Conservation (phyloP, 2,888 invertebrate genomes). For the Halictus quadricinctus region DNA sequence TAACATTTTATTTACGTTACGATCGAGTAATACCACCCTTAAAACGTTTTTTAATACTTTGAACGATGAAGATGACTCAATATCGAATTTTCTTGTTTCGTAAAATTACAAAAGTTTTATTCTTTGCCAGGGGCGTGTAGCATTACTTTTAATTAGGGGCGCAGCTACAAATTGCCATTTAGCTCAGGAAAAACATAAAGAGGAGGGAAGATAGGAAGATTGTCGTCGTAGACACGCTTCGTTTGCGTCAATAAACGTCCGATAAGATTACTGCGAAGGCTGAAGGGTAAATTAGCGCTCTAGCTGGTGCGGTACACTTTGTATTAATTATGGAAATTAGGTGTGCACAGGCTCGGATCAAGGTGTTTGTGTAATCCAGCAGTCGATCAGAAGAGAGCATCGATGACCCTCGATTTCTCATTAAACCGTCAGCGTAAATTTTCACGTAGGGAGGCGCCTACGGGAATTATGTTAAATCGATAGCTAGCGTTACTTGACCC, state of each 20-base stretch:
- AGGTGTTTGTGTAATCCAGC: slow-evolving; percentile 16
- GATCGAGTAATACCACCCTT: background rate
- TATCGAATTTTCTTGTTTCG: too few relatives aligned
- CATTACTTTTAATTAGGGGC: background rate
- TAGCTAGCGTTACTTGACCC: slow-evolving; percentile 55
- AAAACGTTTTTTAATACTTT: background rate
- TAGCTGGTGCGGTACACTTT: background rate
- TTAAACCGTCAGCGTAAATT: slow-evolving; percentile 39
- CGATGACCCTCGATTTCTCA: slow-evolving; percentile 14
- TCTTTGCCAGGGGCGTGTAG: background rate
- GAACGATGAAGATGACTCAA: too few relatives aligned
- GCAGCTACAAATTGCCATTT: background rate
- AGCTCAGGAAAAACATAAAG: background rate
- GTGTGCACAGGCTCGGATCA: background rate
- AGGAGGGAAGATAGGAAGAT: background rate
- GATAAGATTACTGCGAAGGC: background rate
- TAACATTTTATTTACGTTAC: too few relatives aligned
- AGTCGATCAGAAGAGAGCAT: slow-evolving; percentile 12
- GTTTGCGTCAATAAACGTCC: background rate
- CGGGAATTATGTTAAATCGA: slow-evolving; percentile 50
- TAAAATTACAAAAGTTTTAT: background rate
- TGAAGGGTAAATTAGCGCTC: background rate
- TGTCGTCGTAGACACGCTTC: background rate
- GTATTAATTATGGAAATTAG: slow-evolving; percentile 20
- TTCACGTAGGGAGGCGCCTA: slow-evolving; percentile 24